Base-by-base conservation (phyloP, 2,797 vertebrate species). In the Acipenser ruthenus region DNA sequence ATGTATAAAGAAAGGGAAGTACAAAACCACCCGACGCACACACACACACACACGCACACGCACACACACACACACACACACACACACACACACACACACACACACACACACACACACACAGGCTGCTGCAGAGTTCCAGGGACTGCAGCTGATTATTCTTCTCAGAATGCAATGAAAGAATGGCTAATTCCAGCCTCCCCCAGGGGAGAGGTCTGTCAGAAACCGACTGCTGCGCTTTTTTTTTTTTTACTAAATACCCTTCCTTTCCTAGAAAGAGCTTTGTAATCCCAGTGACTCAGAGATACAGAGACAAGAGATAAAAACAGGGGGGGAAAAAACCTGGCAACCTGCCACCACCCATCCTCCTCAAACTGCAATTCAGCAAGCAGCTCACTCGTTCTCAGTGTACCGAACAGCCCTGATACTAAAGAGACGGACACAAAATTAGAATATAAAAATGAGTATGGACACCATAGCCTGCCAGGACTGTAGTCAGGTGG, bases 221-320 rank as follows among this genome's bases (percentile, higher is more conserved):
- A 62, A 65, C 49, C 47, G 65, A 52, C 62, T 18, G 62, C 60
- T 8, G 15, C 7, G 51, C 60, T 62, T 68, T 62, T 49, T 64
- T 71, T 62, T 49, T 64, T 67, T 52, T 60, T 8, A 49, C 47
- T 64, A 37, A 68, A 68, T 13, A 60, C 15, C 68, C 52, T 62
- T 23, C 6, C 64, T 71, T 72, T 76, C 72, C 63, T 71, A 74
- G 75, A 76, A 76, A 72, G 67, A 66, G 69, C 69, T 69, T 63
- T 53, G 63, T 63, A 49, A 58, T 67, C n/a, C 52, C 23, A 37
- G 23, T 37, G 23, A 37, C 23, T 37, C 23, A 37, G 2, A 37
- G 23, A 37, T 37, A 37, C 23, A 18, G 15, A 37, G 23, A 37
- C 23, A 61, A 67, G 62, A 52, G 13, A 18, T n/a, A 47, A 18